A percentile compares a stretch with the other conserved stretches of the same genome.
Conservation (phyloP, 2,113 vertebrate species). For the Malurus elegans region DNA sequence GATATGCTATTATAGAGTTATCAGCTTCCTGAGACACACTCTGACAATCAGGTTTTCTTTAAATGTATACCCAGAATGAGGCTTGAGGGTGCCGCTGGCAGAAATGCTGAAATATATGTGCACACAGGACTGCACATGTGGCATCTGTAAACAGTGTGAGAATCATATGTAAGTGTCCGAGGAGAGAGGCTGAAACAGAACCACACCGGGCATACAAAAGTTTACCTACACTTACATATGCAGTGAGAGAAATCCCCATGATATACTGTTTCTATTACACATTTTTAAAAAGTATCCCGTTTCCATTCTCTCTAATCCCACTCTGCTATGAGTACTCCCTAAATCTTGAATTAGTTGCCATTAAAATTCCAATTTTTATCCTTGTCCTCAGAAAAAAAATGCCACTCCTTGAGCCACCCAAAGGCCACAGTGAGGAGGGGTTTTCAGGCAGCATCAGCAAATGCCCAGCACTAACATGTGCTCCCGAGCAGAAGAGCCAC, state of each 20-base stretch:
- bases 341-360: background rate
- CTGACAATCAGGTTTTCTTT: background rate
- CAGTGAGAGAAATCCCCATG: background rate
- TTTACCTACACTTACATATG: rapidly evolving
- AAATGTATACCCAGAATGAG: background rate
- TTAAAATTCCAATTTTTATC: background rate
- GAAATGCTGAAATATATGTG: background rate
- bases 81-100: background rate
- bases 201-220: rapidly evolving
- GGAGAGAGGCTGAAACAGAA: background rate
- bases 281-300: background rate
- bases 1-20: background rate
- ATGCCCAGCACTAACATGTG: background rate
- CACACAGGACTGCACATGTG: background rate
- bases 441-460: background rate
- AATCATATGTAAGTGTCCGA: rapidly evolving
- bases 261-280: background rate
- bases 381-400: background rate
- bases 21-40: background rate
- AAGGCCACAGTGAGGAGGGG: rapidly evolving
- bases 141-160: rapidly evolving
- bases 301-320: background rate
- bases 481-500: rapidly evolving
- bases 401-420: background rate
- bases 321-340: background rate